Evolutionary conservation across 1,140 invertebrate species (phyloP).

Genomic region (Pemphigus obesinymphae): DNA sequence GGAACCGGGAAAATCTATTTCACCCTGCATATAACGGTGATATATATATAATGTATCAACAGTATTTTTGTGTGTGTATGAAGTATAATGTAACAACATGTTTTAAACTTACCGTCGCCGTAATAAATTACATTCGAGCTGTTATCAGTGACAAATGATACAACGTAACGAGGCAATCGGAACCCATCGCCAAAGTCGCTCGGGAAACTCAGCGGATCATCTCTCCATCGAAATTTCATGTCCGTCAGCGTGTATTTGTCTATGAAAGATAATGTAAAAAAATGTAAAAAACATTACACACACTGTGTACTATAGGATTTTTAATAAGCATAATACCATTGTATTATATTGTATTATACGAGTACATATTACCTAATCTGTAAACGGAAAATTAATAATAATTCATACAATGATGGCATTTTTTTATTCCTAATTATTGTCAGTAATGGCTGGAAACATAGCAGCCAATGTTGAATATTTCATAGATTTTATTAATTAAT

Average conservation of each 20-base stretch:
- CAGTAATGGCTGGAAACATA: too few species aligned
- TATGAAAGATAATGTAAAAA: constrained; percentile 48
- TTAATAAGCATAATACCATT: not conserved
- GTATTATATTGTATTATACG: not conserved
- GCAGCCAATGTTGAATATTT: too few species aligned
- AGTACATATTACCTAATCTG: too few species aligned
- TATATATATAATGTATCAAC: too few species aligned
- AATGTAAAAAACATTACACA: not conserved
- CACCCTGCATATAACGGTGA: too few species aligned
- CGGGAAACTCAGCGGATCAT: constrained; percentile 54
- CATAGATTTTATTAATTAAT: too few species aligned
- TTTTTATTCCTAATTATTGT: too few species aligned
- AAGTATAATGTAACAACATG: not conserved
- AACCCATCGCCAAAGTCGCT: constrained; percentile 55
- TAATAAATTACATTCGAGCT: constrained; percentile 57
- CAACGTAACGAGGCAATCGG: constrained; percentile 59
- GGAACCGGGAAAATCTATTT: too few species aligned
- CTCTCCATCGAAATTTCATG: constrained; percentile 58
- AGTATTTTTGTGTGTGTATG: too few species aligned
- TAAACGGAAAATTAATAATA: too few species aligned
- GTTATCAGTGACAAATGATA: constrained; percentile 57
- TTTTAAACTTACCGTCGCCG: constrained; percentile 55
- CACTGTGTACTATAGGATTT: not conserved
- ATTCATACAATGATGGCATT: too few species aligned
- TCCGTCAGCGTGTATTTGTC: constrained; percentile 58